phyloP scores from a whole-genome alignment of 2,113 vertebrate species.

The Solea senegalensis region DNA sequence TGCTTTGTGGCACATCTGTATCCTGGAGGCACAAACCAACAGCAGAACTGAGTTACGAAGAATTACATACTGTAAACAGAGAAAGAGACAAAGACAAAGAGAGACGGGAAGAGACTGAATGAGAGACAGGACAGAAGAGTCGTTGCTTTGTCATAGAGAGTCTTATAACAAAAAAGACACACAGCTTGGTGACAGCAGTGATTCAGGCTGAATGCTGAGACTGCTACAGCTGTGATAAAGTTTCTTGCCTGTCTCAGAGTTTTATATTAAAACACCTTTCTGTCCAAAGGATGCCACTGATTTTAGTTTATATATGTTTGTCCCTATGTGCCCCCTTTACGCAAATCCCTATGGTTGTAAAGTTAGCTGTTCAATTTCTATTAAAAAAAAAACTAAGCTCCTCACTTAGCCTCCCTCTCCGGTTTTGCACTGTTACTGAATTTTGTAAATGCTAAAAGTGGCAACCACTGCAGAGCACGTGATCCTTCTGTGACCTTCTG shows the following conservation, averaged over 20 bases:
- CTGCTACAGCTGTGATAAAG: background rate
- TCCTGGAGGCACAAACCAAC: conserved; percentile 13
- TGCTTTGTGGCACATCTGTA: conserved; percentile 16
- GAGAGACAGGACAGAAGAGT: conserved; percentile 14
- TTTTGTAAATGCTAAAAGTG: no score
- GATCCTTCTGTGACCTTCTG: no score
- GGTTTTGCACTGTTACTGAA: no score
- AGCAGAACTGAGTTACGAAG: conserved; percentile 29
- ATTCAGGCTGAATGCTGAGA: conserved; percentile 6
- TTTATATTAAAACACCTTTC: background rate
- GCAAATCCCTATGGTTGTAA: no score
- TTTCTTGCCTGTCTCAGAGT: background rate
- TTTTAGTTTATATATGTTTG: background rate
- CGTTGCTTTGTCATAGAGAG: conserved; percentile 25
- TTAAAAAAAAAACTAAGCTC: no score
- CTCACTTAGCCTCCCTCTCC: no score
- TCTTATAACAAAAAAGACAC: conserved; percentile 32
- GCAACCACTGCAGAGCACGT: no score
- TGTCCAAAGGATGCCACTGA: no score
- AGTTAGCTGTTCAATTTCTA: no score
- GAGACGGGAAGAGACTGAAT: background rate
- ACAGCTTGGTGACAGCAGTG: conserved; percentile 9
- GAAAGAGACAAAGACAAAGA: background rate
- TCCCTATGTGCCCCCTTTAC: no score
- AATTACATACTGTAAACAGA: conserved; percentile 26